Evolutionary conservation across 2,797 vertebrate species (phyloP).

Genomic region (Siniperca scherzeri): DNA sequence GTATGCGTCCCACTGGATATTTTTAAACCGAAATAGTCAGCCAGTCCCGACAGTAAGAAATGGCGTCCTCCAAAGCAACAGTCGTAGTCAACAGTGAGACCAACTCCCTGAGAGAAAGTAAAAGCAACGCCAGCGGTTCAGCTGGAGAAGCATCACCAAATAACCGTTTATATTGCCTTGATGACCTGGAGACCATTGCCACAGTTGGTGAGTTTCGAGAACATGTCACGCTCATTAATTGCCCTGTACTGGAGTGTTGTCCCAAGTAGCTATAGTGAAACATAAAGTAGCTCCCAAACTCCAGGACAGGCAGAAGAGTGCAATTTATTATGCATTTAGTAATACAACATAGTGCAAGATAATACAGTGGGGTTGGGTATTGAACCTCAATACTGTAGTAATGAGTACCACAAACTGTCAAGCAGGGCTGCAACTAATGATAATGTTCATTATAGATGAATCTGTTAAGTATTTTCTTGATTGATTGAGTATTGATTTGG

Average conservation of each 20-base stretch:
- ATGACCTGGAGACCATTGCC: constrained; percentile 92
- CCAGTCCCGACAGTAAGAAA: constrained; percentile 33
- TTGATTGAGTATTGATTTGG: neutral
- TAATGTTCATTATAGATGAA: neutral
- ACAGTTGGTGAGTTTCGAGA: constrained; percentile 89
- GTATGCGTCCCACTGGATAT: constrained; percentile 24
- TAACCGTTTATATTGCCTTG: constrained; percentile 81
- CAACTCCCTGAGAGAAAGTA: constrained; percentile 70
- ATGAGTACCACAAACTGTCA: neutral
- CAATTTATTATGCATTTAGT: neutral
- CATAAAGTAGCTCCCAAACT: neutral
- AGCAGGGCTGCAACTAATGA: neutral
- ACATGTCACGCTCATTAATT: neutral
- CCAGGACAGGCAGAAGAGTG: neutral
- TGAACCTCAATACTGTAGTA: too few species aligned
- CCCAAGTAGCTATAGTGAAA: neutral
- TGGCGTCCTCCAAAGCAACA: constrained; percentile 85
- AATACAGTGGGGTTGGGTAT: neutral
- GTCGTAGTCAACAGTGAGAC: constrained; percentile 69
- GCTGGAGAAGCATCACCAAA: constrained; percentile 63
- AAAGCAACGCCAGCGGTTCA: constrained; percentile 55
- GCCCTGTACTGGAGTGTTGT: neutral
- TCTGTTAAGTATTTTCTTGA: neutral
- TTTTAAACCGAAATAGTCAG: constrained; percentile 13
- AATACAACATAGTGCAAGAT: neutral